Conservation (phyloP, 2,888 invertebrate species). For the Andrena flavipes region DNA sequence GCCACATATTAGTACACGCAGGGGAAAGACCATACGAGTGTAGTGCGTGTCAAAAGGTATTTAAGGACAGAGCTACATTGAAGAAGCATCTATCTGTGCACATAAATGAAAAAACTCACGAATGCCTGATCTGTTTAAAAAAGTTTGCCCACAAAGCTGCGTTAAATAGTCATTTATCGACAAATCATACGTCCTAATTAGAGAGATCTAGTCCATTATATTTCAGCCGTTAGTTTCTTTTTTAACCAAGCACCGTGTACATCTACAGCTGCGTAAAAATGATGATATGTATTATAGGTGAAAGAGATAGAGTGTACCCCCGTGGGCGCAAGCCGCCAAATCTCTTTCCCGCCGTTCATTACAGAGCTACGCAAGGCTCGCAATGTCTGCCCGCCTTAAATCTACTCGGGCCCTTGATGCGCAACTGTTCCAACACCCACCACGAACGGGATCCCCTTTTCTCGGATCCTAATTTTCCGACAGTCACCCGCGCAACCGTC, state of each 20-base stretch:
- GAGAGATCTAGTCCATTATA: conserved; percentile 69
- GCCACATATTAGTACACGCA: conserved; percentile 79
- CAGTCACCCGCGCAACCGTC: neutral
- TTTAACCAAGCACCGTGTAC: conserved; percentile 61
- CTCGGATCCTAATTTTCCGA: neutral
- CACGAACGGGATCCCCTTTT: neutral
- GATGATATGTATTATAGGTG: conserved; percentile 45
- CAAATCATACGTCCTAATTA: conserved; percentile 79
- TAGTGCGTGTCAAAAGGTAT: conserved; percentile 79
- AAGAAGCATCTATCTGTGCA: conserved; percentile 80
- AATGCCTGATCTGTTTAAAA: conserved; percentile 81
- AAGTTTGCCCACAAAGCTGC: conserved; percentile 81
- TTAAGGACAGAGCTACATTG: conserved; percentile 76
- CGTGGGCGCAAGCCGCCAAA: neutral
- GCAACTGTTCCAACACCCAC: neutral
- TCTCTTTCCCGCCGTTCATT: neutral
- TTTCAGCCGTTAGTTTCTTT: conserved; percentile 69
- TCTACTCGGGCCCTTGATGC: neutral
- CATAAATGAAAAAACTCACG: conserved; percentile 77
- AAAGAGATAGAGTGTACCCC: neutral
- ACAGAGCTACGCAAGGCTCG: neutral
- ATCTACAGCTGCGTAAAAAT: conserved; percentile 64
- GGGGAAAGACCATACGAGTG: conserved; percentile 79
- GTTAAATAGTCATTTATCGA: conserved; percentile 78
- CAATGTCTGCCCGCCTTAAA: neutral